Percentiles rank a stretch among this genome's conserved stretches.
Evolutionary conservation across 2,113 vertebrate species (phyloP).

Genomic region (Neolamprologus longior): DNA sequence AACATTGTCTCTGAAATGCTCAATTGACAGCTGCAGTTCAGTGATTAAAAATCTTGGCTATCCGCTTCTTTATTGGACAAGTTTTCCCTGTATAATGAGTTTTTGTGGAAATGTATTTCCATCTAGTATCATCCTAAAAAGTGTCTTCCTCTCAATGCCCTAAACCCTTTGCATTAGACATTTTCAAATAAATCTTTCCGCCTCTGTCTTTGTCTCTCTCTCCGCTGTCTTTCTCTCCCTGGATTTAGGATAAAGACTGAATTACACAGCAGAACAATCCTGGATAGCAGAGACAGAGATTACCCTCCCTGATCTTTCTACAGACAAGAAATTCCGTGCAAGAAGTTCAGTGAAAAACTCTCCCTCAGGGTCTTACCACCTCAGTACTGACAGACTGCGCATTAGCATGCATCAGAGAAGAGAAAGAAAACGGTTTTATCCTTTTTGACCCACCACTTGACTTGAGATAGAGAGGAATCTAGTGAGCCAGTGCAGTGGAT

Average conservation of each 20-base stretch:
- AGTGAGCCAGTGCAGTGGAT: neutral
- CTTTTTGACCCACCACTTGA: constrained; percentile 58
- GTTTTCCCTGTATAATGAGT: neutral
- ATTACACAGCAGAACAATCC: constrained; percentile 56
- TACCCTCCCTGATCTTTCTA: constrained; percentile 61
- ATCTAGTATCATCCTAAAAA: neutral
- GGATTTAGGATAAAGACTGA: constrained; percentile 54
- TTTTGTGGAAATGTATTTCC: neutral
- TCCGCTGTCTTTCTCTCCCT: constrained; percentile 9
- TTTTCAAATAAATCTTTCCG: constrained; percentile 1
- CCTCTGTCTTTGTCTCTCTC: neutral
- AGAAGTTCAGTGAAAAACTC: constrained; percentile 39
- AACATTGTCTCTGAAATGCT: neutral
- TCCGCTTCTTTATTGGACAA: neutral
- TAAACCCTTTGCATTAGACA: neutral
- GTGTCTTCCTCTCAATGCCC: neutral
- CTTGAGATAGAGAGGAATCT: constrained; percentile 21
- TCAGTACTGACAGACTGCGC: constrained; percentile 39
- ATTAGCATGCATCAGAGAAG: constrained; percentile 53
- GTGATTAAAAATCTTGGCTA: neutral
- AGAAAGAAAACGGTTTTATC: constrained; percentile 33
- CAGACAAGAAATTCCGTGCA: constrained; percentile 43
- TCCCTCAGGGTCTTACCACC: constrained; percentile 51
- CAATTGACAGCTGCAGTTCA: neutral
- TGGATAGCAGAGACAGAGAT: constrained; percentile 59